Conservation (phyloP, 2,888 invertebrate genomes). For the Terebella lapidaria region DNA sequence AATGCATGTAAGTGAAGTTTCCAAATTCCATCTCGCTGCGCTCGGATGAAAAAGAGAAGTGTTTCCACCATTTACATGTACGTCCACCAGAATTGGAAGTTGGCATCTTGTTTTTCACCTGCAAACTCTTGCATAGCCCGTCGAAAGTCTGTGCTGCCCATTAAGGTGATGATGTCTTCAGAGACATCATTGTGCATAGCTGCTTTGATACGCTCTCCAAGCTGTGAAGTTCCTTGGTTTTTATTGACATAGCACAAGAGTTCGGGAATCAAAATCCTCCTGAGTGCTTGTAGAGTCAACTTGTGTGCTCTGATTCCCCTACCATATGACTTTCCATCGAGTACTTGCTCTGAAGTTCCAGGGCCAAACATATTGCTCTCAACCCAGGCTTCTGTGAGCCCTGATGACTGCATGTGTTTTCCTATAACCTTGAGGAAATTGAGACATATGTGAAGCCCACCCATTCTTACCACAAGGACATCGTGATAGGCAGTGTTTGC, state of each 20-base stretch:
- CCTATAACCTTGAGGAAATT: slow-evolving; percentile 14
- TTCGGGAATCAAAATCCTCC: slow-evolving; percentile 5
- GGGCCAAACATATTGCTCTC: slow-evolving; percentile 10
- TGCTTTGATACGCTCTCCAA: too few relatives aligned
- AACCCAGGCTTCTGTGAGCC: slow-evolving; percentile 11
- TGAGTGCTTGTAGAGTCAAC: slow-evolving; percentile 7
- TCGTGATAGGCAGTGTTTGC: not conserved
- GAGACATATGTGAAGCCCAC: slow-evolving; percentile 11
- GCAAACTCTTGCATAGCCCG: not conserved
- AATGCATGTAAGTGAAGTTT: slow-evolving; percentile 7
- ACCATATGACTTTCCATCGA: slow-evolving; percentile 10
- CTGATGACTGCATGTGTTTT: slow-evolving; percentile 11
- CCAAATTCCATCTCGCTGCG: slow-evolving; percentile 7
- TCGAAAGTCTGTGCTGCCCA: not conserved
- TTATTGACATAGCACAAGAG: not conserved
- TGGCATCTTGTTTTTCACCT: too few relatives aligned
- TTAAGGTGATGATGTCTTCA: not conserved
- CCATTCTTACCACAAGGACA: slow-evolving; percentile 1
- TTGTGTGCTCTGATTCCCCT: slow-evolving; percentile 11
- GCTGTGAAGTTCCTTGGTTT: not conserved
- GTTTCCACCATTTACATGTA: slow-evolving; percentile 7
- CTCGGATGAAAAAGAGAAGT: slow-evolving; percentile 6
- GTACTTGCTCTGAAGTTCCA: slow-evolving; percentile 8
- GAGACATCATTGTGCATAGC: not conserved
- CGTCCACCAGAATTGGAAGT: slow-evolving; percentile 5